A percentile compares a stretch with the other conserved stretches of the same genome.
These are phyloP conservation scores for Odontocolon sp. DNA, from an alignment of 2,888 invertebrate genomes.

Conservation along the genomic window DNA sequence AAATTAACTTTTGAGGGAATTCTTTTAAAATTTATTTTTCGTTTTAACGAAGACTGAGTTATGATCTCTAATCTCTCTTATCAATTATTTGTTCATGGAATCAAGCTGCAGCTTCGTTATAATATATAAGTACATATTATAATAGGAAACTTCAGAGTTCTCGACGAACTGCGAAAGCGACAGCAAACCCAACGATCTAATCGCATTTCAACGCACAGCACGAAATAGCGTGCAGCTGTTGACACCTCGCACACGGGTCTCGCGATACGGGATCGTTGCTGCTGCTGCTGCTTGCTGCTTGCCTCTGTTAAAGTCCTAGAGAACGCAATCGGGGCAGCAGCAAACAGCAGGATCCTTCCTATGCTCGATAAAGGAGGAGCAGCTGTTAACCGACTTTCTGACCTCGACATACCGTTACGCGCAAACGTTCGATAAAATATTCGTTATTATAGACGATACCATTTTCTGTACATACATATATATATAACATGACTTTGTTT, in stretches of 20 bases:
- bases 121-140: neutral
- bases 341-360: constrained; percentile 34
- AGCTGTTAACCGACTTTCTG: constrained; percentile 55
- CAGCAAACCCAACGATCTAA: constrained; percentile 40
- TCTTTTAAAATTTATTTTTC: neutral
- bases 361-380: constrained; percentile 35
- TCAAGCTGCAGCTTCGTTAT: neutral
- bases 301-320: constrained; percentile 39
- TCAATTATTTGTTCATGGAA: neutral
- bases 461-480: neutral
- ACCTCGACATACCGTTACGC: constrained; percentile 33
- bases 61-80: neutral
- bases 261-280: constrained; percentile 36
- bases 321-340: constrained; percentile 14
- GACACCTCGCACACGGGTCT: constrained; percentile 26
- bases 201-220: constrained; percentile 16
- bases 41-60: neutral
- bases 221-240: constrained; percentile 46
- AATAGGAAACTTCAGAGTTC: no score
- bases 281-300: no score
- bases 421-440: neutral
- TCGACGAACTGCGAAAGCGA: constrained; percentile 10
- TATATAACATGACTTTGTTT: no score
- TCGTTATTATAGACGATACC: neutral
- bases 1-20: neutral